phyloP scores from a whole-genome alignment of 1,140 invertebrate species.

The Conopomorpha cramerella region DNA sequence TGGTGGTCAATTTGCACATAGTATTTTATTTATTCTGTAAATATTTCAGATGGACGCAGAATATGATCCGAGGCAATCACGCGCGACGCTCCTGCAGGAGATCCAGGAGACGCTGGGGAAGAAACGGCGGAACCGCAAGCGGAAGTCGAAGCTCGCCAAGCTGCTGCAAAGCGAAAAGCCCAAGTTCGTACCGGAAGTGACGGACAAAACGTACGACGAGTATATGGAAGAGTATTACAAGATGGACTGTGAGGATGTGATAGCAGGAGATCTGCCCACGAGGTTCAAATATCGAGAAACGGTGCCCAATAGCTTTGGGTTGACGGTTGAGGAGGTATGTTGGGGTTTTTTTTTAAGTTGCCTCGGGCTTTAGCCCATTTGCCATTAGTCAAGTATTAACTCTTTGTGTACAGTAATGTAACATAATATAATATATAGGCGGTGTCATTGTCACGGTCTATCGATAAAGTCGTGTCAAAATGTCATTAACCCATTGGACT shows the following conservation, averaged over 20 bases:
- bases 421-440: too few species aligned
- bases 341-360: conserved; percentile 1
- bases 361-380: too few species aligned
- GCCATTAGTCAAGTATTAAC: too few species aligned
- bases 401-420: too few species aligned
- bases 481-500: too few species aligned
- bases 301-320: conserved; percentile 87
- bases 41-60: conserved; percentile 83
- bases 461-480: too few species aligned
- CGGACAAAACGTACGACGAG: conserved; percentile 78
- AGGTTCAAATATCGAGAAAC: conserved; percentile 93
- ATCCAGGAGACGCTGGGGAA: conserved; percentile 61
- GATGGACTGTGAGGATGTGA: conserved; percentile 93
- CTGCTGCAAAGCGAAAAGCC: conserved; percentile 76
- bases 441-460: too few species aligned
- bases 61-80: conserved; percentile 66
- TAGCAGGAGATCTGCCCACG: conserved; percentile 86
- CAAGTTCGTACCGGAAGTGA: conserved; percentile 75
- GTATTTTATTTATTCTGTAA: conserved; percentile 1
- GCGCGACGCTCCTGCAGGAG: conserved; percentile 62
- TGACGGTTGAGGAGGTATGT: conserved; percentile 85
- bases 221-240: conserved; percentile 95
- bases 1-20: too few species aligned
- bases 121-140: conserved; percentile 66
- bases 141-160: conserved; percentile 72